Evolutionary conservation across 1,140 invertebrate genomes (phyloP).

Genomic region (Aphaenogaster rudis): DNA sequence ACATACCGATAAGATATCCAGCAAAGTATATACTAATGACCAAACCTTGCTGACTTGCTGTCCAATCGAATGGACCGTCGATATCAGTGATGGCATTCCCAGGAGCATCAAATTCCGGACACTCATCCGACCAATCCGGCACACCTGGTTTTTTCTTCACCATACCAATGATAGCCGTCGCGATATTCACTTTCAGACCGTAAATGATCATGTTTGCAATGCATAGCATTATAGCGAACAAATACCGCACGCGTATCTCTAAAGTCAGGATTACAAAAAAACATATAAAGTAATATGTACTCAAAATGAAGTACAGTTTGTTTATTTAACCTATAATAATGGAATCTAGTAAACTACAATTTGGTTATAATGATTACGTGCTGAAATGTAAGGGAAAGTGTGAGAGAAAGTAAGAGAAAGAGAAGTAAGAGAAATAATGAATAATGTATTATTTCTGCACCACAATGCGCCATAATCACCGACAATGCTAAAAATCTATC

Average conservation of each 20-base stretch:
- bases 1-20: conserved; percentile 93
- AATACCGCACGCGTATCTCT: conserved; percentile 79
- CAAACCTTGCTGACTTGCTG: conserved; percentile 90
- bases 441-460: background rate
- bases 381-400: conserved; percentile 12
- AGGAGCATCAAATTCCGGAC: conserved; percentile 72
- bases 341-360: background rate
- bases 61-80: conserved; percentile 92
- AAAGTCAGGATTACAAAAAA: conserved; percentile 24
- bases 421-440: background rate
- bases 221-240: conserved; percentile 85
- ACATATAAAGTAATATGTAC: background rate
- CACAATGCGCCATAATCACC: no score
- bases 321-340: conserved; percentile 3
- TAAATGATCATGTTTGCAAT: conserved; percentile 91
- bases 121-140: conserved; percentile 61
- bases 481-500: background rate
- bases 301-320: background rate
- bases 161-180: conserved; percentile 95
- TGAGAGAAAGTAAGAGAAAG: conserved; percentile 9
- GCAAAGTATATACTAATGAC: conserved; percentile 94
- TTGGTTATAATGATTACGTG: background rate
- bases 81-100: conserved; percentile 71
- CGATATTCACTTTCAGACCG: conserved; percentile 95
- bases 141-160: conserved; percentile 89